A percentile compares a stretch with the other conserved stretches of the same genome.
Conservation (phyloP, 2,113 vertebrate genomes). For the Willisornis vidua region DNA sequence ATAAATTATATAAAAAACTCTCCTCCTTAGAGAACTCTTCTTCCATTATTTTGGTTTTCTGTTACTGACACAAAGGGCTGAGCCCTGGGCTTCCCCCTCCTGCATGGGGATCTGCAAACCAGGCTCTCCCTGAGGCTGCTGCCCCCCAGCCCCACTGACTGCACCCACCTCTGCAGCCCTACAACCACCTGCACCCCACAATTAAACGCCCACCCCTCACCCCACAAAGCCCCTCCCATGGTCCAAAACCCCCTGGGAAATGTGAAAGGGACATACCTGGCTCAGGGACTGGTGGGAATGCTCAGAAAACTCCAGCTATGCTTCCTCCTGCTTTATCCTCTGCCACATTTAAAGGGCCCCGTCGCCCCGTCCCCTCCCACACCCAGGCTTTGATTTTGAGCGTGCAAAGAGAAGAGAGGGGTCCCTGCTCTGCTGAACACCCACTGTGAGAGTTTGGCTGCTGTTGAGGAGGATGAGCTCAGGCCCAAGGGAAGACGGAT, state of each 20-base stretch:
- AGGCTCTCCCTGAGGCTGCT: rapidly evolving
- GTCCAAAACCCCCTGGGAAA: background rate
- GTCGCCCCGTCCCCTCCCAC: background rate
- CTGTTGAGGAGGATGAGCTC: background rate
- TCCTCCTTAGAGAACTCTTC: background rate
- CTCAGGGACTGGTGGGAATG: background rate
- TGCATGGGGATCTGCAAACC: background rate
- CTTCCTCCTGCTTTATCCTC: background rate
- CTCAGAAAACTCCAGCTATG: background rate
- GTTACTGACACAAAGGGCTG: background rate
- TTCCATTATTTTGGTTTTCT: background rate
- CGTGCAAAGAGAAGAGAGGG: rapidly evolving
- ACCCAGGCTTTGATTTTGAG: background rate
- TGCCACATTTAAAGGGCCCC: background rate
- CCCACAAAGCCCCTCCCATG: background rate
- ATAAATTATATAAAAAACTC: background rate
- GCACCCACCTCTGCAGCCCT: background rate
- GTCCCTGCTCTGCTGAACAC: background rate
- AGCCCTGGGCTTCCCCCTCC: background rate
- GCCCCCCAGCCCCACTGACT: rapidly evolving
- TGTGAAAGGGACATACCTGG: background rate
- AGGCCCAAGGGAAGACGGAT: background rate
- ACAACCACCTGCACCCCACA: background rate
- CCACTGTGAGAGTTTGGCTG: rapidly evolving
- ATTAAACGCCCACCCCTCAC: background rate